Conservation (phyloP, 2,888 invertebrate genomes). For the Electrophaes corylata region DNA sequence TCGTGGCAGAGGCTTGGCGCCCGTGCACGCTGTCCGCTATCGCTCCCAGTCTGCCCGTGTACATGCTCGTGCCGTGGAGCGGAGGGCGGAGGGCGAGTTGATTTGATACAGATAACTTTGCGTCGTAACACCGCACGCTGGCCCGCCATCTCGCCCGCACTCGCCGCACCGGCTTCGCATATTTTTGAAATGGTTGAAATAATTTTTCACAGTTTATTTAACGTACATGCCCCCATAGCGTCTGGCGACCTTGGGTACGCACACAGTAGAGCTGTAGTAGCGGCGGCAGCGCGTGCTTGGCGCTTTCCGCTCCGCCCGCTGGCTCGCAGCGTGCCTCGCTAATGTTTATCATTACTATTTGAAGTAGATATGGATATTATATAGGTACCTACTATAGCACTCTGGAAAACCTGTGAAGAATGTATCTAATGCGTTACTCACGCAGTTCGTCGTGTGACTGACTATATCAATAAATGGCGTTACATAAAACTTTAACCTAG, state of each 20-base stretch:
- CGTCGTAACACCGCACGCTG: conserved; percentile 66
- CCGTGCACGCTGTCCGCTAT: conserved; percentile 57
- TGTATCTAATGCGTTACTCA: conserved; percentile 33
- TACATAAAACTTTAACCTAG: neutral
- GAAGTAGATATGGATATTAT: conserved; percentile 18
- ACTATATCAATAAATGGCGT: conserved; percentile 2
- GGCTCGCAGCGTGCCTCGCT: conserved; percentile 24
- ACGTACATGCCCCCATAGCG: conserved; percentile 44
- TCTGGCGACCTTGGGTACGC: conserved; percentile 50
- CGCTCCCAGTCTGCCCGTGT: conserved; percentile 41
- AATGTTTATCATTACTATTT: conserved; percentile 36
- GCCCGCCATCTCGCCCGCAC: conserved; percentile 56
- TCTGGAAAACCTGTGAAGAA: conserved; percentile 24
- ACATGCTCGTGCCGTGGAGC: conserved; percentile 46
- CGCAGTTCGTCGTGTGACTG: conserved; percentile 27
- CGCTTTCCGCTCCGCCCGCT: conserved; percentile 23
- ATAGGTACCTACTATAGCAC: conserved; percentile 7
- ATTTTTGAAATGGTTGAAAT: conserved; percentile 55
- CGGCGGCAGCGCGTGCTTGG: conserved; percentile 27
- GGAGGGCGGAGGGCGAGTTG: conserved; percentile 47
- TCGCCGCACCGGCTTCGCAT: conserved; percentile 42
- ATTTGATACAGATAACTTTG: conserved; percentile 66
- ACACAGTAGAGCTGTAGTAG: conserved; percentile 43
- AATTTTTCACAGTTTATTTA: conserved; percentile 53
- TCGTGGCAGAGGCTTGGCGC: conserved; percentile 64